These are phyloP conservation scores for Habropoda laboriosa DNA, from an alignment of 1,140 invertebrate genomes.

Conservation along the genomic window DNA sequence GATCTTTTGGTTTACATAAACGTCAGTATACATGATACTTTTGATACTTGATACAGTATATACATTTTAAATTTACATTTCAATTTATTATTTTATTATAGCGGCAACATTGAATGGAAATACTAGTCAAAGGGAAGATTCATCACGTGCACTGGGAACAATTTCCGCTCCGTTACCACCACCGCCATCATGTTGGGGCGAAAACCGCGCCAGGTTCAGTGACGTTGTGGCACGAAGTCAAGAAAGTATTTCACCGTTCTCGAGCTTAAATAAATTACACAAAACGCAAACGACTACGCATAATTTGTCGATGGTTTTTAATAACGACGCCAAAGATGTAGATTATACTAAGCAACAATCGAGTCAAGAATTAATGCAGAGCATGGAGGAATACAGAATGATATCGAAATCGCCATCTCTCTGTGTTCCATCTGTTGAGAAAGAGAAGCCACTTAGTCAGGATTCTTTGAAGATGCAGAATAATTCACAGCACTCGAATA, in stretches of 20 bases:
- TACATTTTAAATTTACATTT: background rate
- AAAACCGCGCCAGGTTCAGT: conserved; percentile 83
- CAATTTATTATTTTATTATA: conserved; percentile 42
- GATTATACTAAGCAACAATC: conserved; percentile 61
- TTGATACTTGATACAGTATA: no score
- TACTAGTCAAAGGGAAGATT: conserved; percentile 67
- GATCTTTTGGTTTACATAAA: no score
- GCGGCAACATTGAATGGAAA: conserved; percentile 59
- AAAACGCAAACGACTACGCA: conserved; percentile 51
- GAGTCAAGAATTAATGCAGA: conserved; percentile 57
- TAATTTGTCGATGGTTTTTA: conserved; percentile 44
- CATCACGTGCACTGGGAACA: conserved; percentile 41
- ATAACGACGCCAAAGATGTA: conserved; percentile 60
- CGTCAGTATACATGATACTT: no score
- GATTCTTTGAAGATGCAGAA: conserved; percentile 61
- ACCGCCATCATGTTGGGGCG: conserved; percentile 80
- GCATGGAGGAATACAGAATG: conserved; percentile 63
- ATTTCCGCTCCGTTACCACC: conserved; percentile 66
- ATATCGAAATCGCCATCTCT: conserved; percentile 49
- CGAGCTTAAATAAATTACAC: conserved; percentile 60
- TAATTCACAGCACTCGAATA: conserved; percentile 67
- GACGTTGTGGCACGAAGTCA: conserved; percentile 83
- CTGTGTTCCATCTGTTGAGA: conserved; percentile 44
- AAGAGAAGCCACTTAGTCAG: conserved; percentile 54
- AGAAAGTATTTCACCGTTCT: conserved; percentile 68